Evolutionary conservation across 2,113 vertebrate species (phyloP).

Genomic region (Ancistrus triradiatus): DNA sequence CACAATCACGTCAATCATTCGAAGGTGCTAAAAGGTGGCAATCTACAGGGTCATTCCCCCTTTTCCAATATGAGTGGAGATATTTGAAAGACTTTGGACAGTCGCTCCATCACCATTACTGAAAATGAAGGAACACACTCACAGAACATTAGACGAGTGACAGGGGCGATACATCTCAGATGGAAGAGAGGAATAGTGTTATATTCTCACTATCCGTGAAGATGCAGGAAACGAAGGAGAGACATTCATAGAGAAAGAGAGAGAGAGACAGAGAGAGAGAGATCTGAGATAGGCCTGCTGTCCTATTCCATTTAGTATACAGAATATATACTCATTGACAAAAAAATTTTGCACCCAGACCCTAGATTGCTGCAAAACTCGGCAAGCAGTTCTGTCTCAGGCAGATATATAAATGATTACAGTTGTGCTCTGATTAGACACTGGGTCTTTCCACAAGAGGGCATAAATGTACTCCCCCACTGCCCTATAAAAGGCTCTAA

Average conservation of each 20-base stretch:
- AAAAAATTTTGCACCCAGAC: too few relatives aligned
- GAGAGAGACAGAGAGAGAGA: constrained; percentile 51
- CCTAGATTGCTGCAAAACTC: too few relatives aligned
- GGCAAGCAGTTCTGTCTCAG: too few relatives aligned
- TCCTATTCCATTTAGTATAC: too few relatives aligned
- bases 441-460: too few relatives aligned
- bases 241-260: constrained; percentile 42
- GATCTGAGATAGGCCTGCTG: neutral
- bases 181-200: constrained; percentile 49
- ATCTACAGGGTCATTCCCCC: constrained; percentile 27
- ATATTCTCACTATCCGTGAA: constrained; percentile 51
- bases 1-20: neutral
- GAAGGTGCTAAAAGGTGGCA: constrained; percentile 25
- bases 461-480: too few relatives aligned
- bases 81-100: constrained; percentile 58
- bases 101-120: constrained; percentile 75
- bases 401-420: too few relatives aligned
- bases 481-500: too few relatives aligned
- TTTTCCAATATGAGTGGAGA: constrained; percentile 55
- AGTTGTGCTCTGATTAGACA: too few relatives aligned
- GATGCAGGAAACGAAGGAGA: constrained; percentile 55
- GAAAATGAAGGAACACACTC: constrained; percentile 66
- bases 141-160: constrained; percentile 61
- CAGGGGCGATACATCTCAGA: constrained; percentile 63
- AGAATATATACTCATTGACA: too few relatives aligned